Base-by-base conservation (phyloP, 2,797 vertebrate species). In the Labeo calbasu region DNA sequence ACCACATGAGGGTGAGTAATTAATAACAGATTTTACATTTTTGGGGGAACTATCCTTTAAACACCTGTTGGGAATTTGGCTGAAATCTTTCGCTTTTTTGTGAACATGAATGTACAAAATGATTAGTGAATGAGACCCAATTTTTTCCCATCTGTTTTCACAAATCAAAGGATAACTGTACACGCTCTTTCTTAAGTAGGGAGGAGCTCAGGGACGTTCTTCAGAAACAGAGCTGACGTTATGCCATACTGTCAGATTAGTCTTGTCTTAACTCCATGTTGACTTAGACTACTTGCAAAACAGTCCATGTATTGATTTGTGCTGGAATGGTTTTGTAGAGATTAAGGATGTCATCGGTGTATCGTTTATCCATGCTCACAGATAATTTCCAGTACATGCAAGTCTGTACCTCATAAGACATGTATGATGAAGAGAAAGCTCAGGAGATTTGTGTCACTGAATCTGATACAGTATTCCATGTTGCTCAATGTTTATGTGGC, bases 361-460 rank as follows among this genome's bases (percentile, higher is more conserved):
- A 65, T 69, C 13, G 25, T 71, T 81, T 86, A 75, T 36, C 40
- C 70, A 28, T 73, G 23, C 25, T 83, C 73, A 59, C 46, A 79
- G 76, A 70, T 23, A 8, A 61, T 73, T 59, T 61, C 59, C 36
- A 43, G 66, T 59, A 81, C 70, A 72, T 53, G 51, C 76, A 43
- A 48, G 48, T 28, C 70, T 79, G 65, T 66, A 55, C 83, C 40
- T 78, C 79, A 79, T 72, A 68, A 82, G 40, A 71, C 21, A 59
- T 36, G 53, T 59, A 71, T 61, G 55, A 70, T n/a, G 19, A 68
- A 53, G 59, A 51, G 28, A 48, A 59, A 68, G 15, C 59, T 53
- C 55, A 65, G n/a, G 46, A 69, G 32, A 80, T 84, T 83, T 88
- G 83, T 85, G 73, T 85, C 86, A 87, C 55, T 86, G 84, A 57